Conservation (phyloP, 2,113 vertebrate species). For the Aspiorhynchus laticeps region DNA sequence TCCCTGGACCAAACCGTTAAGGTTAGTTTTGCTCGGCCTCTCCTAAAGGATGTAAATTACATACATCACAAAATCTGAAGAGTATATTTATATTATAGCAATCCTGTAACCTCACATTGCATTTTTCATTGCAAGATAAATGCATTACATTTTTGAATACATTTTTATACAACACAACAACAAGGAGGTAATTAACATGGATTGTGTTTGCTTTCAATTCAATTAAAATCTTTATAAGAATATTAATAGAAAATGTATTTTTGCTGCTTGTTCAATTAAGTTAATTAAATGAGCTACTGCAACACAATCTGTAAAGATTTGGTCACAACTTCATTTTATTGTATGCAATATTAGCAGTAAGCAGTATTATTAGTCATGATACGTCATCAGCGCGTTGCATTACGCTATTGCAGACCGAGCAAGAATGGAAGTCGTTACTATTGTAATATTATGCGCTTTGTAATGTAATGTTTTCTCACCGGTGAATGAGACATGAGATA, state of each 20-base stretch:
- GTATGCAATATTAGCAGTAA: too few relatives aligned
- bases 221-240: not conserved
- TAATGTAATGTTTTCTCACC: too few relatives aligned
- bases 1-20: conserved; percentile 95
- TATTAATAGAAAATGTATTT: not conserved
- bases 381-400: too few relatives aligned
- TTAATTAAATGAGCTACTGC: not conserved
- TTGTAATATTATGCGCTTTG: too few relatives aligned
- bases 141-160: too few relatives aligned
- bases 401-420: too few relatives aligned
- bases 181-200: not conserved
- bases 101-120: too few relatives aligned
- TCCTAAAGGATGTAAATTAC: not conserved
- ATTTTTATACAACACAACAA: not conserved
- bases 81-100: not conserved
- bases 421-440: too few relatives aligned
- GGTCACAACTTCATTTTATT: not conserved
- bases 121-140: too few relatives aligned
- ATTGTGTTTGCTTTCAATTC: not conserved
- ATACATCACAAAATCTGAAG: not conserved
- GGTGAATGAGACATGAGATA: too few relatives aligned
- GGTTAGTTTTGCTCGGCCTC: conserved; percentile 67
- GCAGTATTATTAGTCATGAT: too few relatives aligned
- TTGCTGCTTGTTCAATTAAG: not conserved
- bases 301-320: not conserved